Percentiles rank a stretch among this genome's conserved stretches.
phyloP scores from a whole-genome alignment of 2,113 vertebrate species.

The Collichthys lucidus region DNA sequence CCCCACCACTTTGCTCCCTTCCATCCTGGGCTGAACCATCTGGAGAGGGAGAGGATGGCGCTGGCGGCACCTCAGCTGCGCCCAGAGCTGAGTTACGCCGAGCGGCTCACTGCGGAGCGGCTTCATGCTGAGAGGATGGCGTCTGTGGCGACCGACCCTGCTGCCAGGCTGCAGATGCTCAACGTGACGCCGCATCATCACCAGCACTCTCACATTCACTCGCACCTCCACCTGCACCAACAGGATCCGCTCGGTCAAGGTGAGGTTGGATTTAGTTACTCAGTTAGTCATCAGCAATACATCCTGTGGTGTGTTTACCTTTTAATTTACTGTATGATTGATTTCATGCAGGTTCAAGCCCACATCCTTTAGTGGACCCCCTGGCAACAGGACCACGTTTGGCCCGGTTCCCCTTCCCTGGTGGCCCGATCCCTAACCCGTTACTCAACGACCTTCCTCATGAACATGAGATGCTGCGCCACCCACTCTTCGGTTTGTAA shows the following conservation, averaged over 20 bases:
- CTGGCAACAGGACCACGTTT: constrained; percentile 92
- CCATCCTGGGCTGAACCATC: constrained; percentile 91
- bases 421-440: constrained; percentile 93
- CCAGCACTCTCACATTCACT: constrained; percentile 99
- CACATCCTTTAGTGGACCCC: constrained; percentile 94
- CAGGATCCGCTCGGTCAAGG: constrained; percentile 98
- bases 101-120: constrained; percentile 94
- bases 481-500: constrained; percentile 95
- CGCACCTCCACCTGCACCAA: constrained; percentile 97
- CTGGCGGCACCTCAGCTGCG: constrained; percentile 91
- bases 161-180: constrained; percentile 97
- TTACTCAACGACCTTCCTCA: constrained; percentile 94
- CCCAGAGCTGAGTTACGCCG: constrained; percentile 95
- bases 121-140: constrained; percentile 98
- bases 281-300: neutral
- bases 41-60: constrained; percentile 94
- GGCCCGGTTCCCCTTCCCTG: constrained; percentile 95
- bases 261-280: constrained; percentile 74
- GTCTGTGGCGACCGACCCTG: constrained; percentile 91
- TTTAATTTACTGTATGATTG: neutral
- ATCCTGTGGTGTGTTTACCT: neutral
- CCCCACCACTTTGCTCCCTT: constrained; percentile 94
- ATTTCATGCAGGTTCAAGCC: constrained; percentile 87
- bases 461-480: constrained; percentile 98
- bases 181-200: constrained; percentile 98